phyloP scores from a whole-genome alignment of 2,888 invertebrate species.

The Acanthacorydalis orientalis region DNA sequence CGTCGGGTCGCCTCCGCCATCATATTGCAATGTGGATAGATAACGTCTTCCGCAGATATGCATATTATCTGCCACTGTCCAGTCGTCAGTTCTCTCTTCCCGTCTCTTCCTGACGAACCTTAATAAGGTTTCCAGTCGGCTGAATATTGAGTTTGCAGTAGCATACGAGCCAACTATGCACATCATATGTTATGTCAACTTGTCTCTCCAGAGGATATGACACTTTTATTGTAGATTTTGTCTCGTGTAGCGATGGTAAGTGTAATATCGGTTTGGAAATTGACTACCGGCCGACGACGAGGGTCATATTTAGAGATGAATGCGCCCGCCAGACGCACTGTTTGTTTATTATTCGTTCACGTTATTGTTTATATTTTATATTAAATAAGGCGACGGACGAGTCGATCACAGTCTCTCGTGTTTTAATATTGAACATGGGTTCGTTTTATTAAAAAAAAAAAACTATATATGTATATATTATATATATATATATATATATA shows the following conservation, averaged over 20 bases:
- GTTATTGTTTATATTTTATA: too few species aligned
- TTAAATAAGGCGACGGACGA: too few species aligned
- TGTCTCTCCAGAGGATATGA: too few species aligned
- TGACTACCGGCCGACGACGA: conserved; percentile 13
- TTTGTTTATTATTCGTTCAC: too few species aligned
- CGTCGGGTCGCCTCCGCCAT: neutral
- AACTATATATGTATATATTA: too few species aligned
- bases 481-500: too few species aligned
- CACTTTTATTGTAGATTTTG: too few species aligned
- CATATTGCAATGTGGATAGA: neutral
- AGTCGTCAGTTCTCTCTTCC: conserved; percentile 21
- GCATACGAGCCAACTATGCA: conserved; percentile 15
- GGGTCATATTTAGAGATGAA: conserved; percentile 17
- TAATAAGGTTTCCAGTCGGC: conserved; percentile 31
- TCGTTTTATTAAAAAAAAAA: too few species aligned
- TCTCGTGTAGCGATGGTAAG: too few species aligned
- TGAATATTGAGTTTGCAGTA: conserved; percentile 27
- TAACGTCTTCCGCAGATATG: neutral
- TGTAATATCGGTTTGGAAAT: conserved; percentile 14
- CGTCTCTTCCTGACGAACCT: conserved; percentile 14
- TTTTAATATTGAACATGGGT: too few species aligned
- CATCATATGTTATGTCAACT: conserved; percentile 15
- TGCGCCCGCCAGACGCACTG: too few species aligned
- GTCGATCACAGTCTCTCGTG: too few species aligned
- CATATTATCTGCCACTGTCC: neutral